These are phyloP conservation scores for Epicampocera succincta DNA, from an alignment of 2,888 invertebrate species.

Conservation along the genomic window DNA sequence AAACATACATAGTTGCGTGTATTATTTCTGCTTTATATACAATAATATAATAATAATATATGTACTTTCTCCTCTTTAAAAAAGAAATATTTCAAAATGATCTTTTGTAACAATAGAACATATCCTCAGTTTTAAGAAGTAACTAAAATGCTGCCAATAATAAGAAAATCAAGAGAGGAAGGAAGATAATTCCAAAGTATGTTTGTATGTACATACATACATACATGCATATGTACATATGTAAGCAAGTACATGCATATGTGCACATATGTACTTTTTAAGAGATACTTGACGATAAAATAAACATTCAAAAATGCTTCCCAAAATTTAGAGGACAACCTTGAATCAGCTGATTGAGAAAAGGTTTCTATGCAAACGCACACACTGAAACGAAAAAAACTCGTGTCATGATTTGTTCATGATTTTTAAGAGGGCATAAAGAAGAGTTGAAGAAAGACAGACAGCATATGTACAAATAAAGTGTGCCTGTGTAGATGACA, in stretches of 20 bases:
- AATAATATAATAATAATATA: too few relatives aligned
- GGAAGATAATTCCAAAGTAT: too few relatives aligned
- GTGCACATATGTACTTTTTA: not conserved
- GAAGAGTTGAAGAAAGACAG: constrained; percentile 36
- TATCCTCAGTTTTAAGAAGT: too few relatives aligned
- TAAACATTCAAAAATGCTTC: not conserved
- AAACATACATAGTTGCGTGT: too few relatives aligned
- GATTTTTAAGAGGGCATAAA: constrained; percentile 30
- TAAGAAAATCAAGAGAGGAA: too few relatives aligned
- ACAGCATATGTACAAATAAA: constrained; percentile 38
- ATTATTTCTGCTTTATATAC: too few relatives aligned
- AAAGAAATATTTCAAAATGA: too few relatives aligned
- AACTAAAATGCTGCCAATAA: too few relatives aligned
- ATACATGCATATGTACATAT: not conserved
- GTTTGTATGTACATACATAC: constrained; percentile 11
- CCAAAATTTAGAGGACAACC: constrained; percentile 54
- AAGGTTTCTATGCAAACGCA: constrained; percentile 14
- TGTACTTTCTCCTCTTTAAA: too few relatives aligned
- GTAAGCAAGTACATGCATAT: not conserved
- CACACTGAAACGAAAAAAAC: constrained; percentile 18
- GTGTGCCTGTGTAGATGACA: constrained; percentile 61
- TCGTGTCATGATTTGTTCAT: constrained; percentile 53
- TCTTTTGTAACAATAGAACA: too few relatives aligned
- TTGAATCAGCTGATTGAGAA: constrained; percentile 62
- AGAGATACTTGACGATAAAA: not conserved